Conservation (phyloP, 2,113 vertebrate species). For the Ardeotis arabs region DNA sequence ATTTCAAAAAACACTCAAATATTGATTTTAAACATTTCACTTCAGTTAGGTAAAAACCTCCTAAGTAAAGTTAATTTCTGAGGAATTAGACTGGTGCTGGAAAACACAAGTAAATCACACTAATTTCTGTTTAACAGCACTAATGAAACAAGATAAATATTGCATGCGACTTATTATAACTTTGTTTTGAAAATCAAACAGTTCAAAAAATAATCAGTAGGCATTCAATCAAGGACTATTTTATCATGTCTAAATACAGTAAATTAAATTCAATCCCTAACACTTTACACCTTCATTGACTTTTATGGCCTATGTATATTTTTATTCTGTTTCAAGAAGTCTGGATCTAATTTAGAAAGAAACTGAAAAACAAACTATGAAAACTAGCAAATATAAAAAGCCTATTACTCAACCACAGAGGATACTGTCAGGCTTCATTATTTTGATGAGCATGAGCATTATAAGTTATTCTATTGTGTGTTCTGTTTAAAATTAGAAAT, state of each 20-base stretch:
- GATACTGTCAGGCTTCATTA: constrained; percentile 62
- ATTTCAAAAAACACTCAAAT: constrained; percentile 61
- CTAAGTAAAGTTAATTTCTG: constrained; percentile 66
- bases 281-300: constrained; percentile 36
- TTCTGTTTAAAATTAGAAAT: constrained; percentile 63
- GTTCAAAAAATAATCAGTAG: constrained; percentile 59
- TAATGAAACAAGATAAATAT: constrained; percentile 70
- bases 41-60: constrained; percentile 56
- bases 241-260: constrained; percentile 23
- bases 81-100: constrained; percentile 59
- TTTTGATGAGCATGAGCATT: constrained; percentile 64
- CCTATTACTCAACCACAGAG: constrained; percentile 59
- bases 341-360: constrained; percentile 60
- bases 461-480: constrained; percentile 51
- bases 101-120: constrained; percentile 26
- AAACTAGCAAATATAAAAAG: constrained; percentile 61
- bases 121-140: constrained; percentile 62
- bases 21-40: constrained; percentile 74
- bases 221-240: constrained; percentile 26
- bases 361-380: constrained; percentile 52
- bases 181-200: constrained; percentile 70
- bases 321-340: constrained; percentile 54
- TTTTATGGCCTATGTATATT: constrained; percentile 50
- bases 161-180: constrained; percentile 55
- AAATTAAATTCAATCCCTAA: constrained; percentile 53